These are phyloP conservation scores for Drosophila busckii DNA, from an alignment of 1,140 invertebrate genomes.

Conservation along the genomic window DNA sequence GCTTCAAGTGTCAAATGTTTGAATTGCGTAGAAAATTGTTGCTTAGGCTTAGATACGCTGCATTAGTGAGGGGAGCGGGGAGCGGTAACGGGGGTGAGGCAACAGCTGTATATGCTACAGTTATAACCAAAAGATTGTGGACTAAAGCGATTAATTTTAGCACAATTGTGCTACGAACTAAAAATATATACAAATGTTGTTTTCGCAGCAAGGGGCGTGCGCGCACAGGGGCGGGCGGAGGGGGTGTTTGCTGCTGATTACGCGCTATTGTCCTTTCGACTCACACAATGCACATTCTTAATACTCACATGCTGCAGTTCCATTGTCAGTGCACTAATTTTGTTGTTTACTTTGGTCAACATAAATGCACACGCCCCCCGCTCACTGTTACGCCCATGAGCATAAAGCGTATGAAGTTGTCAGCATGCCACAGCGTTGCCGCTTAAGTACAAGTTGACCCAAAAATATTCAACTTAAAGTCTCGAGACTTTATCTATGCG, in stretches of 20 bases:
- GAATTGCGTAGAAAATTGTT: conserved; percentile 15
- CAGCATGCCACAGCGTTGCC: conserved; percentile 29
- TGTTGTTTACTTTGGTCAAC: no score
- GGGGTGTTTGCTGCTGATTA: no score
- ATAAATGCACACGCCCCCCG: conserved; percentile 41
- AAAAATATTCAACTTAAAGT: conserved; percentile 38
- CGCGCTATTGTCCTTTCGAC: conserved; percentile 26
- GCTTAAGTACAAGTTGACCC: conserved; percentile 68
- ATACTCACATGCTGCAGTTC: no score
- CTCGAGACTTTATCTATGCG: conserved; percentile 71
- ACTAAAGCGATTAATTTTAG: conserved; percentile 49
- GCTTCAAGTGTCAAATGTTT: conserved; percentile 36
- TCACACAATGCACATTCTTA: no score
- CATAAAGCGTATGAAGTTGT: conserved; percentile 74
- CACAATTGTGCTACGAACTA: conserved; percentile 13
- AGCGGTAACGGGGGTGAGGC: background rate
- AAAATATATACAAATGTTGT: no score
- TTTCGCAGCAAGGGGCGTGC: no score
- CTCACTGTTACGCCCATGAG: no score
- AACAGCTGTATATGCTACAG: conserved; percentile 46
- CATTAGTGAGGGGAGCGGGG: conserved; percentile 21
- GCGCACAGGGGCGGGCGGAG: no score
- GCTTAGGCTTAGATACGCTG: conserved; percentile 52
- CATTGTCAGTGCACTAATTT: no score
- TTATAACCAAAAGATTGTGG: conserved; percentile 49